Evolutionary conservation across 2,113 vertebrate species (phyloP), one percentile per base, ranked within the genome.

Genomic region (Sinocyclocheilus anophthalmus): DNA sequence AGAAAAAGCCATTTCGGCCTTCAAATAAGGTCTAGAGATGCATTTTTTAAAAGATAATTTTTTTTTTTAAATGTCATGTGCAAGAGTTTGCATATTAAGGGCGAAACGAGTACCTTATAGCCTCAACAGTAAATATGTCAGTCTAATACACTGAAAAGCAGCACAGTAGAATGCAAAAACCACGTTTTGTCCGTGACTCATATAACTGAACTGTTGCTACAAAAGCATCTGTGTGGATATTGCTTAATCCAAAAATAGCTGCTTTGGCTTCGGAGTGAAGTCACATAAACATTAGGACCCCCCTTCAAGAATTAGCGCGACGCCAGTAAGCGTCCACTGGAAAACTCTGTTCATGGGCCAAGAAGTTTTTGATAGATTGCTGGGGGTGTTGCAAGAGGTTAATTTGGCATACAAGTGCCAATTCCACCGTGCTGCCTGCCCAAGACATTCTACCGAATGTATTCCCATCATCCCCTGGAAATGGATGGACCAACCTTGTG

Each of bases 401-500:
- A 70, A 83, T 83, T 77, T 73, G 73, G 70, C 42, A 73, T 70
- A 39, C 63, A 55, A 65, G 26, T 70, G 37, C 26, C 61, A 33
- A 30, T 84, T 85, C 45, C 37, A 61, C 33, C 1, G 16, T 22
- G 8, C 79, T 1, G 48, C 70, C 48, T 30, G 63, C 70, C 83
- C 39, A 45, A 45, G 63, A 82, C 55, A 82, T 78, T 86, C 76
- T 57, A 69, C 12, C 3, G 33, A 84, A 85, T 80, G 76, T 84
- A 81, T 86, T 85, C 87, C 22, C 77, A 57, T 76, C 42, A 33
- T 30, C 33, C 73, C 30, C 69, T 69, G 53, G 22, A 86, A 67
- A 85, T 59, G 50, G 65, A 84, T 65, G 69, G 61, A 88, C 65
- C 83, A 86, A 67, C n/a, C n/a, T n/a, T 14, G 81, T 75, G 79